phyloP scores from a whole-genome alignment of 1,140 invertebrate genomes.

The Zaprionus ghesquierei region DNA sequence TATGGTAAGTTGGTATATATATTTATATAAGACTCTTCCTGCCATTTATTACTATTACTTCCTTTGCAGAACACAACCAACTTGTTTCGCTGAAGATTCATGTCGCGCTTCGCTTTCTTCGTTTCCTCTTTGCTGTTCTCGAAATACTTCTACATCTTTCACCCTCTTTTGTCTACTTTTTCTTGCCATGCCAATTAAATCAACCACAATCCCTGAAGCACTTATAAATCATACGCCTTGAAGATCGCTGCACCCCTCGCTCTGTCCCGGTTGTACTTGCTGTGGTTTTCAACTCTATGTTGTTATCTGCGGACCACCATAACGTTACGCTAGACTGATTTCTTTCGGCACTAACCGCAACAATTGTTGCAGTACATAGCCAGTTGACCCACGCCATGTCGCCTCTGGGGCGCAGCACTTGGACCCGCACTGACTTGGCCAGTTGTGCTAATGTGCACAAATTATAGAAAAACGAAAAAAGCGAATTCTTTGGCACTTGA shows the following conservation, averaged over 20 bases:
- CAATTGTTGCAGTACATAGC: constrained; percentile 56
- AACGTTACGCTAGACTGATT: constrained; percentile 70
- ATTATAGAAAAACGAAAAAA: constrained; percentile 54
- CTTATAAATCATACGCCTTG: constrained; percentile 33
- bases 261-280: neutral
- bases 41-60: neutral
- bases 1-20: neutral
- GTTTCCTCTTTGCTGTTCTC: constrained; percentile 1
- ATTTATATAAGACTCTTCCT: neutral
- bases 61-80: neutral
- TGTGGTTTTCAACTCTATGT: constrained; percentile 15
- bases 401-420: constrained; percentile 52
- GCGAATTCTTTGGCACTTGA: constrained; percentile 26
- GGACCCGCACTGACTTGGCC: constrained; percentile 64
- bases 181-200: constrained; percentile 35
- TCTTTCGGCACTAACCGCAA: constrained; percentile 38
- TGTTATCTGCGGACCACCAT: constrained; percentile 62
- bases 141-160: constrained; percentile 27
- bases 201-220: constrained; percentile 41
- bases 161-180: constrained; percentile 18
- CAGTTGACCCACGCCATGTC: constrained; percentile 68
- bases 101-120: constrained; percentile 19
- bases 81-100: neutral
- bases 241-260: neutral
- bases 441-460: constrained; percentile 72